Evolutionary conservation across 2,113 vertebrate species (phyloP).

Genomic region (Lynx canadensis): DNA sequence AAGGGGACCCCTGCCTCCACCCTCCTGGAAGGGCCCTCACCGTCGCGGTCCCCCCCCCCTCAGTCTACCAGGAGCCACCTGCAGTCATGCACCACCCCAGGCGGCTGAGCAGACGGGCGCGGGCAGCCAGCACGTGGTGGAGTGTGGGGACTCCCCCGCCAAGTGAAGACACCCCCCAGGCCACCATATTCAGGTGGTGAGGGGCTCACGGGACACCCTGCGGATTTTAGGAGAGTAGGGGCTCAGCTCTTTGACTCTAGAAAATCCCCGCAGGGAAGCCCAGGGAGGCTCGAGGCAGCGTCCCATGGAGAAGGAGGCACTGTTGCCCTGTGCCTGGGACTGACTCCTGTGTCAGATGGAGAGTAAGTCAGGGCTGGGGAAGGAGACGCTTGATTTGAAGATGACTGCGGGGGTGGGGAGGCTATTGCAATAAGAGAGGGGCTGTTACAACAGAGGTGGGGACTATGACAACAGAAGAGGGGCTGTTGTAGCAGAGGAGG

Average conservation of each 20-base stretch:
- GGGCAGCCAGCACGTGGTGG: fast-evolving
- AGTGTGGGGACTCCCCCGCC: fast-evolving
- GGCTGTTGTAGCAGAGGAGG: too few species aligned
- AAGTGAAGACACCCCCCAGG: background rate
- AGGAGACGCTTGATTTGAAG: background rate
- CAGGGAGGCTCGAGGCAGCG: fast-evolving
- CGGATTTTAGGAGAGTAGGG: background rate
- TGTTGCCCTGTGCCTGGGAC: background rate
- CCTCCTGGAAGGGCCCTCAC: background rate
- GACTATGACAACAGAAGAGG: too few species aligned
- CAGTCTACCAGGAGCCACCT: background rate
- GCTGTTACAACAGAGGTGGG: too few species aligned
- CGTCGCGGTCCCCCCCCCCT: too few species aligned
- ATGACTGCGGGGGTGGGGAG: background rate
- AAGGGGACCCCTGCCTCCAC: background rate
- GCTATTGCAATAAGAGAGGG: background rate
- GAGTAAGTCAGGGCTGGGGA: background rate
- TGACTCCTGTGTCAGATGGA: background rate
- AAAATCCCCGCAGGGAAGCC: background rate
- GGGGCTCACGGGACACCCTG: background rate
- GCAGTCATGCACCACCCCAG: fast-evolving
- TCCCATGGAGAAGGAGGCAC: fast-evolving
- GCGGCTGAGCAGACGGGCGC: background rate
- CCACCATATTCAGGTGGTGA: background rate
- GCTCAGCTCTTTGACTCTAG: background rate